Evolutionary conservation across 2,888 invertebrate species (phyloP), one percentile per base, ranked within the genome.

Genomic region (Arrhopalites spinosus): DNA sequence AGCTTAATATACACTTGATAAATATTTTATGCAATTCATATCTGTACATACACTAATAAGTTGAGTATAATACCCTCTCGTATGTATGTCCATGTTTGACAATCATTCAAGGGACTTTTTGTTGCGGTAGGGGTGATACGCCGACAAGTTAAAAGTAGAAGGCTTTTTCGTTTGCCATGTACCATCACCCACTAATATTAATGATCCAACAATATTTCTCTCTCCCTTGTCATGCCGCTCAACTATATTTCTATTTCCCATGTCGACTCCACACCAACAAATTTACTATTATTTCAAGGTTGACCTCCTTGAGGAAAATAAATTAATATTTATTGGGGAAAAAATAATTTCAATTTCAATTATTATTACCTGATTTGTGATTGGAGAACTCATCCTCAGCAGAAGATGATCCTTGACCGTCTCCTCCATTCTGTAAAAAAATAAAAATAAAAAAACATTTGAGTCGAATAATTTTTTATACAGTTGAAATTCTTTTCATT

Each of bases 61-160:
- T 36, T 36, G 36, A 36, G 36, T 23, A 20, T n/a, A 53, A n/a
- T 23, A n/a, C 53, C 13, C n/a, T 23, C 20, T 20, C 17, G 53
- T 53, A 8, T n/a, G 8, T n/a, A 15, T n/a, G 20, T 53, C 20
- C 59, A 59, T 59, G 59, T 27, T n/a, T 59, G 59, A 59, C 59
- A 59, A 59, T 25, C 59, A 59, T 59, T 59, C 59, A 59, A 56
- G 53, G n/a, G n/a, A 56, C 25, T 59, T 59, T 59, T 25, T 59
- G 59, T 59, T 59, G 59, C 59, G 59, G 59, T 59, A 59, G 59
- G 59, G 27, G 50, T 50, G 15, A 15, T 3, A 20, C 2, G 15
- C 50, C 15, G 50, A n/a, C 20, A 15, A 50, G 8, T 50, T 17
- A 3, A 50, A 20, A 20, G 7, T 23, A 53, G 53, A n/a, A n/a